Evolutionary conservation across 1,140 invertebrate genomes (phyloP).

Genomic region (Bradynema listronoti): DNA sequence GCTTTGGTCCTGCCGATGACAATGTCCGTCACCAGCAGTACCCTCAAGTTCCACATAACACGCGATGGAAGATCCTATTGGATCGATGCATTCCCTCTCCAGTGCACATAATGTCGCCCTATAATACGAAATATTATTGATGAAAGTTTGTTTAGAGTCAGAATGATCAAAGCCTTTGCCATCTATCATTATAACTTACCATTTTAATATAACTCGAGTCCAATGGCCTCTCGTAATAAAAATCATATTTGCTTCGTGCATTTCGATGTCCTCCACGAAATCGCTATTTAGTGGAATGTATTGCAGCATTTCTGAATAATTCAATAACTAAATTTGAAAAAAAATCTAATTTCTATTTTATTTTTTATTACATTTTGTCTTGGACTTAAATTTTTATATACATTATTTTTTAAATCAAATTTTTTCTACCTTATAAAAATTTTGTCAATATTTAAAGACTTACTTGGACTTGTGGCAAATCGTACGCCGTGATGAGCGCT

Average conservation of each 20-base stretch:
- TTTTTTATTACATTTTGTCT: too few species aligned
- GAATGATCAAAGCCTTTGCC: too few species aligned
- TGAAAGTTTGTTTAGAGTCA: constrained; percentile 1
- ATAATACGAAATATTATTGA: background rate
- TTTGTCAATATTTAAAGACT: constrained; percentile 15
- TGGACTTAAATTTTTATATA: too few species aligned
- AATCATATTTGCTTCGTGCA: constrained; percentile 26
- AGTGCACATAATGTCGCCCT: constrained; percentile 23
- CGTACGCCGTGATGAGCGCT: constrained; percentile 11
- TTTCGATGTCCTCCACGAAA: constrained; percentile 18
- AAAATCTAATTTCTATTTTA: constrained; percentile 16
- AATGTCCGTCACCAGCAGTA: background rate
- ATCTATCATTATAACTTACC: too few species aligned
- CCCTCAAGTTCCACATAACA: constrained; percentile 6
- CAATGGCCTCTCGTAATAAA: constrained; percentile 11
- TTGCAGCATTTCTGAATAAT: constrained; percentile 15
- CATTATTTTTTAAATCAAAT: too few species aligned
- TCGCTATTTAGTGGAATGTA: constrained; percentile 14
- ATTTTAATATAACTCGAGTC: constrained; percentile 19
- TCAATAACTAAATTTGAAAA: constrained; percentile 6
- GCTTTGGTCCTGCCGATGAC: constrained; percentile 30
- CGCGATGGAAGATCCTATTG: background rate
- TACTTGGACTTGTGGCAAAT: constrained; percentile 8
- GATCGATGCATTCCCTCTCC: constrained; percentile 15
- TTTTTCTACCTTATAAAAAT: constrained; percentile 9